phyloP scores from a whole-genome alignment of 2,888 invertebrate species.

The Malachius bipustulatus region DNA sequence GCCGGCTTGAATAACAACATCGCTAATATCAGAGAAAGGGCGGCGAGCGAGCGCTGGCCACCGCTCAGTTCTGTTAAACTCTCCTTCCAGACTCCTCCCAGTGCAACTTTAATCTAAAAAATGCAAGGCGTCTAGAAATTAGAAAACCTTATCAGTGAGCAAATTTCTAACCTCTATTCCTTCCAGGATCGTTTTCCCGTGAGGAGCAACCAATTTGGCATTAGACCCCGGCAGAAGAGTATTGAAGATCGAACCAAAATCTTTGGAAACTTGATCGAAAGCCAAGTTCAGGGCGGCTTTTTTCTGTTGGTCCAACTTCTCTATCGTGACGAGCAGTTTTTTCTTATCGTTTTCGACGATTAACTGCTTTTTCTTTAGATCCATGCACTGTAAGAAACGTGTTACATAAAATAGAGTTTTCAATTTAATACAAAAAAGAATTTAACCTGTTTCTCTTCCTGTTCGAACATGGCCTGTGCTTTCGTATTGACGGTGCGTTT shows the following conservation, averaged over 20 bases:
- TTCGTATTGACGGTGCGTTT: slow-evolving; percentile 64
- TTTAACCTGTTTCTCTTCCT: slow-evolving; percentile 70
- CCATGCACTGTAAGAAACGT: slow-evolving; percentile 42
- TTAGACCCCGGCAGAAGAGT: slow-evolving; percentile 82
- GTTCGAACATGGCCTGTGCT: slow-evolving; percentile 75
- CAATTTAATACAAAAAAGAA: slow-evolving; percentile 12
- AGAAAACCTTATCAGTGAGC: neutral
- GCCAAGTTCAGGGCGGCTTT: slow-evolving; percentile 69
- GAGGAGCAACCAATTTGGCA: slow-evolving; percentile 70
- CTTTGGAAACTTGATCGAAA: slow-evolving; percentile 76
- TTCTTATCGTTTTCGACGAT: slow-evolving; percentile 63
- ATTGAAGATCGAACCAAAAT: slow-evolving; percentile 91
- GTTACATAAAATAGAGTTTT: too few species aligned
- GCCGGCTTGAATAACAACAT: slow-evolving; percentile 96
- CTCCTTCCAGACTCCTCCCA: slow-evolving; percentile 93
- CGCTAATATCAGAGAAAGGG: slow-evolving; percentile 88
- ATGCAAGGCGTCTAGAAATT: slow-evolving; percentile 5
- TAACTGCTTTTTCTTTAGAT: slow-evolving; percentile 49
- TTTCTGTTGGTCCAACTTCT: slow-evolving; percentile 84
- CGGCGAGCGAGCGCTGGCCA: slow-evolving; percentile 91
- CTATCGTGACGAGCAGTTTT: slow-evolving; percentile 66
- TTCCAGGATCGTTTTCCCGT: slow-evolving; percentile 61
- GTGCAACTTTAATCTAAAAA: slow-evolving; percentile 65
- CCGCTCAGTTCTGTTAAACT: slow-evolving; percentile 92
- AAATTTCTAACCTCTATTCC: slow-evolving; percentile 64